These are phyloP conservation scores for Lophotis ruficrista DNA, from an alignment of 2,113 vertebrate genomes.

Conservation along the genomic window DNA sequence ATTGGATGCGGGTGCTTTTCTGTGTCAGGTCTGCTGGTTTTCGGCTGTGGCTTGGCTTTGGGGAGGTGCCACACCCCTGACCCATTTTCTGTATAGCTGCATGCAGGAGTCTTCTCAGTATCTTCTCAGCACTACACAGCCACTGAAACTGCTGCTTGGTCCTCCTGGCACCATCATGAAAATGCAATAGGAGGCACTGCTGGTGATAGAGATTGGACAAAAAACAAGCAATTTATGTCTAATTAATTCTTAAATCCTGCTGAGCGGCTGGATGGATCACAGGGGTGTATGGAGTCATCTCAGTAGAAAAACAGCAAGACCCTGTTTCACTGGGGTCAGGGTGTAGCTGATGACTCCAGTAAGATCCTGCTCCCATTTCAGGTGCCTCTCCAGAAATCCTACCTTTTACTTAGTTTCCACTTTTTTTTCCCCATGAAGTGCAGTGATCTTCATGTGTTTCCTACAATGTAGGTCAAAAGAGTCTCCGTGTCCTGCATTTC, in stretches of 20 bases:
- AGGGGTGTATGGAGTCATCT: not conserved
- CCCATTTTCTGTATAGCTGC: not conserved
- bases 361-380: not conserved
- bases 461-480: not conserved
- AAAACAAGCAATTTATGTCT: not conserved
- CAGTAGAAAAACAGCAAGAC: not conserved
- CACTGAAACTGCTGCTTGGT: not conserved
- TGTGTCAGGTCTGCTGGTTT: not conserved
- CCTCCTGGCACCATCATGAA: not conserved
- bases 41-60: not conserved
- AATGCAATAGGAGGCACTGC: not conserved
- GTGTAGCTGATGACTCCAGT: not conserved
- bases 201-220: not conserved
- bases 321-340: not conserved
- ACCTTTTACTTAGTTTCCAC: not conserved
- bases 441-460: not conserved
- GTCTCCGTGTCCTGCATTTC: not conserved
- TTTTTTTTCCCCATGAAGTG: not conserved
- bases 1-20: not conserved
- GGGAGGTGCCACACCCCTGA: not conserved
- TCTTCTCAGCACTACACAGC: rapidly evolving
- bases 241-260: not conserved
- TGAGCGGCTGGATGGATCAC: not conserved
- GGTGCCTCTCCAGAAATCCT: not conserved
- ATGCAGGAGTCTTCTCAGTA: not conserved